Percentiles rank a stretch among this genome's conserved stretches.
Evolutionary conservation across 2,797 vertebrate species (phyloP).

Genomic region (Odontamblyopus rebecca): DNA sequence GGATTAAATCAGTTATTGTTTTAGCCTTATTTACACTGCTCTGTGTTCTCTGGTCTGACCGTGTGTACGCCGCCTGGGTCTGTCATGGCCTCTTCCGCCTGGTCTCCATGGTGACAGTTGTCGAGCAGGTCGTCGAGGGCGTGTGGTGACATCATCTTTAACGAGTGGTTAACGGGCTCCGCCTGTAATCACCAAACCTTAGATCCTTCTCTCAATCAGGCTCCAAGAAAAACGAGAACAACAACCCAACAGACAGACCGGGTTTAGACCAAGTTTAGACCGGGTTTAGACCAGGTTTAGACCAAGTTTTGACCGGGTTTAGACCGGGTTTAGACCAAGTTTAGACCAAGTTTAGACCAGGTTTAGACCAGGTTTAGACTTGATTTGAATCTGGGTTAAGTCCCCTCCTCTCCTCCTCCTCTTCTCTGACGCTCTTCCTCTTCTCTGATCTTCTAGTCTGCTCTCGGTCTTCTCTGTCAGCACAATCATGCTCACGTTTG

Average conservation of each 20-base stretch:
- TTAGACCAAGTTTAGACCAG: neutral
- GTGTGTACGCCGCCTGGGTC: constrained; percentile 22
- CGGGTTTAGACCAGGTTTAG: neutral
- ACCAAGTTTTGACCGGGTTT: too few relatives aligned
- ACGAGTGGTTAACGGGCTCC: constrained; percentile 28
- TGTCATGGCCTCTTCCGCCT: constrained; percentile 25
- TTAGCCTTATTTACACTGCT: neutral
- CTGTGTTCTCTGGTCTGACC: constrained; percentile 16
- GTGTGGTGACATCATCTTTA: constrained; percentile 60
- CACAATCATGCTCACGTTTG: too few relatives aligned
- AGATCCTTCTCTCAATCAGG: neutral
- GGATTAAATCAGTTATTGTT: too few relatives aligned
- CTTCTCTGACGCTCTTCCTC: too few relatives aligned
- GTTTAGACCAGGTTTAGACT: neutral
- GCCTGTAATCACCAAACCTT: constrained; percentile 25
- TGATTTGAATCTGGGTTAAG: constrained; percentile 14
- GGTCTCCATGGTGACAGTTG: constrained; percentile 57
- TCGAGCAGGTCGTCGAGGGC: constrained; percentile 66
- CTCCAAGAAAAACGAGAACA: too few relatives aligned
- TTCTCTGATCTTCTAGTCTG: too few relatives aligned
- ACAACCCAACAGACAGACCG: neutral
- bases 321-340: neutral
- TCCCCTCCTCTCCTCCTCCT: too few relatives aligned
- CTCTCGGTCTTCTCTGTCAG: too few relatives aligned
- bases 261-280: neutral